Conservation (phyloP, 2,797 vertebrate species). For the Myripristis murdjan region DNA sequence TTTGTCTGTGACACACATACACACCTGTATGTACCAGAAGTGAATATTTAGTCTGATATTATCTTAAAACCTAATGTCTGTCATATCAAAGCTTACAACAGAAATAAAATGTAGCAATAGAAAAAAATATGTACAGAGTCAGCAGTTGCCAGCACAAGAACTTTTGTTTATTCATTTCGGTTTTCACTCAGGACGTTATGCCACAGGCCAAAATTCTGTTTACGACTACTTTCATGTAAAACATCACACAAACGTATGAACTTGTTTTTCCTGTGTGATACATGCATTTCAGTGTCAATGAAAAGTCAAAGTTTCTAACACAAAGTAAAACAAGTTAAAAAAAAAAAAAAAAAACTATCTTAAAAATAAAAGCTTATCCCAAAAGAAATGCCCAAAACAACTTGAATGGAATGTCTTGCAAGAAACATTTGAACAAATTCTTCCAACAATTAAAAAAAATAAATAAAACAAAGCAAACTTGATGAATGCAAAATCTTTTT, state of each 20-base stretch:
- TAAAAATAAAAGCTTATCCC: constrained; percentile 5
- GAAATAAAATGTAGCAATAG: not conserved
- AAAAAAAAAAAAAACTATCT: not conserved
- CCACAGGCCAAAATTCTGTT: not conserved
- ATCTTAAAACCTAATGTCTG: constrained; percentile 17
- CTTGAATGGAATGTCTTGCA: constrained; percentile 66
- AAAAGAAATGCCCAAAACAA: constrained; percentile 51
- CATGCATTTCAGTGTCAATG: not conserved
- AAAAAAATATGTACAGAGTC: not conserved
- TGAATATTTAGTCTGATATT: constrained; percentile 47
- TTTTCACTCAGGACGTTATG: constrained; percentile 11
- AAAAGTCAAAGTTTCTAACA: not conserved
- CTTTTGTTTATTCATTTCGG: constrained; percentile 64
- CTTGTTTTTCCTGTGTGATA: not conserved
- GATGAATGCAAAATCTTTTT: constrained; percentile 11
- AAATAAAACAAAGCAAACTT: not conserved
- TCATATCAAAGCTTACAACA: too few species aligned
- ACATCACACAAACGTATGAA: not conserved
- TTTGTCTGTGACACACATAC: constrained; percentile 67
- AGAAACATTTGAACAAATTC: constrained; percentile 15
- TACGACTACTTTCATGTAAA: not conserved
- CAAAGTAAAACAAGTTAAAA: constrained; percentile 3
- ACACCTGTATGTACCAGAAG: constrained; percentile 63
- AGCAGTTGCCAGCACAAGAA: constrained; percentile 42
- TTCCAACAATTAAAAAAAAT: constrained; percentile 18